Percentiles rank a stretch among this genome's conserved stretches.
Evolutionary conservation across 2,888 invertebrate species (phyloP).

Genomic region (Limenitis camilla): DNA sequence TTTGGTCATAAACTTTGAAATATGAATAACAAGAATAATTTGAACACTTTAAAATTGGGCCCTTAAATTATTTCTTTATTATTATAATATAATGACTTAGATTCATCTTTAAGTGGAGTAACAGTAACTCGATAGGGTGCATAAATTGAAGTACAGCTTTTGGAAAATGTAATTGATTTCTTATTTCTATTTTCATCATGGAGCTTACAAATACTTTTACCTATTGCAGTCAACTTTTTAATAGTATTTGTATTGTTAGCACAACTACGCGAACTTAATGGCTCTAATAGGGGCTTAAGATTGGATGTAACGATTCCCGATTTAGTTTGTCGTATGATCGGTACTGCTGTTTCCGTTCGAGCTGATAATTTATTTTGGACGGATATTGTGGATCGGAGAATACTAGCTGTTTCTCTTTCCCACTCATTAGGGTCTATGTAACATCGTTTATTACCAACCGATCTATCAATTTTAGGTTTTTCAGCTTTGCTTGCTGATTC

Average conservation of each 20-base stretch:
- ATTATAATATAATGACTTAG: constrained; percentile 20
- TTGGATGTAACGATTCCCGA: constrained; percentile 42
- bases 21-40: constrained; percentile 1
- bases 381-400: constrained; percentile 63
- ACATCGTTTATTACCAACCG: constrained; percentile 71
- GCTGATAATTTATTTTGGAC: constrained; percentile 55
- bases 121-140: constrained; percentile 56
- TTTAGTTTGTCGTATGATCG: constrained; percentile 47
- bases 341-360: constrained; percentile 41
- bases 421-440: constrained; percentile 70
- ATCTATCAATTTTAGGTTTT: constrained; percentile 58
- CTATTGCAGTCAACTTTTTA: constrained; percentile 62
- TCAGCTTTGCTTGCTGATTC: constrained; percentile 60
- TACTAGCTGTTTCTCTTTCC: constrained; percentile 75
- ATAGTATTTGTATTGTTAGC: constrained; percentile 48
- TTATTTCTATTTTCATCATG: constrained; percentile 47
- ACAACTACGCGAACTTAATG: constrained; percentile 41
- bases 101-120: constrained; percentile 51
- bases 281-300: constrained; percentile 38
- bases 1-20: no score
- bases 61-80: constrained; percentile 5
- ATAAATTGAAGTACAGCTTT: constrained; percentile 60
- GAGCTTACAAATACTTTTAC: constrained; percentile 60
- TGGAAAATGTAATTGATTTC: constrained; percentile 51
- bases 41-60: constrained; percentile 10